phyloP scores from a whole-genome alignment of 2,113 vertebrate species.

The Chloebia gouldiae region DNA sequence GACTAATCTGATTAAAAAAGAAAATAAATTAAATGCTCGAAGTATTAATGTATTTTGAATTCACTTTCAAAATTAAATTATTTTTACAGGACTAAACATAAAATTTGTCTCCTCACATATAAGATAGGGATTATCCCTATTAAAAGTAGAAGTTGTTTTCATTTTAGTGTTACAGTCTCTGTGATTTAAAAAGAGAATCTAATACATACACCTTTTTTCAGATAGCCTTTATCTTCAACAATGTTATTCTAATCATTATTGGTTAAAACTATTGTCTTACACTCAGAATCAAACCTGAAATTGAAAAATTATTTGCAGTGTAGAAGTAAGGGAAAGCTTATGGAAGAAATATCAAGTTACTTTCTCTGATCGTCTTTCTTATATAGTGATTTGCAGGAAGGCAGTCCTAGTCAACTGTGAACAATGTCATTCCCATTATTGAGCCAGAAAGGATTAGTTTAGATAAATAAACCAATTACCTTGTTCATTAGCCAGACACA shows the following conservation, averaged over 20 bases:
- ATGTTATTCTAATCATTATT: not conserved
- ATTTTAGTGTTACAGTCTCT: not conserved
- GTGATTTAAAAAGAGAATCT: not conserved
- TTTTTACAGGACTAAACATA: not conserved
- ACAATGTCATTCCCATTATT: not conserved
- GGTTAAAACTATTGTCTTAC: not conserved
- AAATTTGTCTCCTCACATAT: not conserved
- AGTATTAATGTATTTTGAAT: not conserved
- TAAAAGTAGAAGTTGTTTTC: not conserved
- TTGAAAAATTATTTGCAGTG: not conserved
- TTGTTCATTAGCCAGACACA: constrained; percentile 36
- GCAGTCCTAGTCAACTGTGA: not conserved
- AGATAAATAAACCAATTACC: constrained; percentile 36
- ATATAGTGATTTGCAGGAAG: not conserved
- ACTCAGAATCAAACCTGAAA: not conserved
- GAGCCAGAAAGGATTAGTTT: constrained; percentile 14
- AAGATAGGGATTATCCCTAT: not conserved
- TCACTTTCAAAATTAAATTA: not conserved
- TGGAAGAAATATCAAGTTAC: not conserved
- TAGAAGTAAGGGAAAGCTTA: not conserved
- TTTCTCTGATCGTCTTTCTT: not conserved
- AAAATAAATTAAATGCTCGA: not conserved
- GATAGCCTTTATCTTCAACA: not conserved
- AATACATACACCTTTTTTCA: not conserved
- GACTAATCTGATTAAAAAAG: not conserved